Conservation (phyloP, 2,888 invertebrate species). For the Cephus pulcher region DNA sequence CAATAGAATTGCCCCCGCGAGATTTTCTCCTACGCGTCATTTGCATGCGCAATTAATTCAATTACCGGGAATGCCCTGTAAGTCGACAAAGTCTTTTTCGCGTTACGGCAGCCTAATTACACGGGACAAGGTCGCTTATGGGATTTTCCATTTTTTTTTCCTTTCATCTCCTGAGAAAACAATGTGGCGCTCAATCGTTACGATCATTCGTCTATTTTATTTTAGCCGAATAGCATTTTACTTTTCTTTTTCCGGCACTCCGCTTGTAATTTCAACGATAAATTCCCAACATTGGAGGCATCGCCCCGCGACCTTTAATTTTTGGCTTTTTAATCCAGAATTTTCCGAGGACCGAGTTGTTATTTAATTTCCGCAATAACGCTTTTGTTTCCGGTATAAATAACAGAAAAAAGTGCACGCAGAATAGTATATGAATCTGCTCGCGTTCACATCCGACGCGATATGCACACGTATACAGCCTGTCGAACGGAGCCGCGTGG, state of each 20-base stretch:
- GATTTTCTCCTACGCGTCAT: slow-evolving; percentile 1
- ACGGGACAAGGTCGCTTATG: no score
- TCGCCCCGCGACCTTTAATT: slow-evolving; percentile 12
- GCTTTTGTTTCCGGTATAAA: slow-evolving; percentile 56
- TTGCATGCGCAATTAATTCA: slow-evolving; percentile 5
- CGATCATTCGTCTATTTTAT: not conserved
- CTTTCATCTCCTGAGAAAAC: slow-evolving; percentile 1
- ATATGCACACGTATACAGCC: no score
- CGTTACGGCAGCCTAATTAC: no score
- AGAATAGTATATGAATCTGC: no score
- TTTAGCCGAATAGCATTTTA: not conserved
- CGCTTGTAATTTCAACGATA: no score
- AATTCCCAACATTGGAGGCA: no score
- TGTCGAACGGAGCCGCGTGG: no score
- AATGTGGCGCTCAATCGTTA: not conserved
- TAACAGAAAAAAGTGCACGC: slow-evolving; percentile 23
- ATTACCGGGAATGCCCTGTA: not conserved
- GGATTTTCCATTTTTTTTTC: no score
- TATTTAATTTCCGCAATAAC: slow-evolving; percentile 63
- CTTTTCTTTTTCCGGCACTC: no score
- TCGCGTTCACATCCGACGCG: no score
- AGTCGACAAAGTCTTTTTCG: no score
- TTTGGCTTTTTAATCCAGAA: slow-evolving; percentile 30
- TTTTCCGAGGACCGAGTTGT: slow-evolving; percentile 41
- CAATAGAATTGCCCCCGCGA: slow-evolving; percentile 56